Conservation (phyloP, 37 sponge, comb jelly and placozoan genomes). For the Crambe crambe region DNA sequence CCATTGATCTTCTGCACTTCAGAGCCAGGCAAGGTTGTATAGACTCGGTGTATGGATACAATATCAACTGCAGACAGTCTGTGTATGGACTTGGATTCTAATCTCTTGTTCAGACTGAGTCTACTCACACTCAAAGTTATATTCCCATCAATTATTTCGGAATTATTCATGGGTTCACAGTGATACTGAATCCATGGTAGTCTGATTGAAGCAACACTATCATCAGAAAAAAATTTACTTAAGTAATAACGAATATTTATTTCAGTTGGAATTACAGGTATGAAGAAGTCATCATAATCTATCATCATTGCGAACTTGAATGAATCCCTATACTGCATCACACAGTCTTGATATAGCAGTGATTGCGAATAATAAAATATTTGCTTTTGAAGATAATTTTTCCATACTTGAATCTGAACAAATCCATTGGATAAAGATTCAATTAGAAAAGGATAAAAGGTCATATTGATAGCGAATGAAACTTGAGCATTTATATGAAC, state of each 20-base stretch:
- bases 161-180: not conserved
- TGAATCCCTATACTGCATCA: not conserved
- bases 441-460: not conserved
- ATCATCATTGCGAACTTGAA: conserved; percentile 1
- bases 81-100: not conserved
- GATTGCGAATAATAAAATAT: conserved; percentile 6
- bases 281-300: conserved; percentile 6
- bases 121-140: not conserved
- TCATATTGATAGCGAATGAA: not conserved
- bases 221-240: not conserved
- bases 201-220: not conserved
- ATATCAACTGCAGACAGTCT: not conserved
- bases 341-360: not conserved
- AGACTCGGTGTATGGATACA: not conserved
- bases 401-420: not conserved
- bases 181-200: not conserved
- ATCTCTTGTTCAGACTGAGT: not conserved
- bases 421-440: not conserved
- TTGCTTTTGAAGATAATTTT: not conserved
- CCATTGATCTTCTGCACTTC: not conserved
- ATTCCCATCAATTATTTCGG: not conserved
- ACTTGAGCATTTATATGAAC: conserved; percentile 2
- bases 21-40: not conserved
- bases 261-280: not conserved
- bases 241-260: not conserved